phyloP scores from a whole-genome alignment of 2,113 vertebrate genomes.

The Acanthochromis polyacanthus region DNA sequence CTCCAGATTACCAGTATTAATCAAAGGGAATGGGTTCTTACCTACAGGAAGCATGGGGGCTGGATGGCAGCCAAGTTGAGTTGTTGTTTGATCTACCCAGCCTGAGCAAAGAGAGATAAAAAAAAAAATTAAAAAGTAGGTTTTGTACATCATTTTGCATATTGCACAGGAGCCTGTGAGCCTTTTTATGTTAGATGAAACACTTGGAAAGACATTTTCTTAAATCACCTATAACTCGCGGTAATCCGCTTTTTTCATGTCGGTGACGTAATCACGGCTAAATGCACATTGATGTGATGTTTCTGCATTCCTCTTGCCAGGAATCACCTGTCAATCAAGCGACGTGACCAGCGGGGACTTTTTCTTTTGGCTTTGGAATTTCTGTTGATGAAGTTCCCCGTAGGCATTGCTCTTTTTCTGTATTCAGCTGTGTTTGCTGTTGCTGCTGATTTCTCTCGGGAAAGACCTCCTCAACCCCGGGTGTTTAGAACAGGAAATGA shows the following conservation, averaged over 20 bases:
- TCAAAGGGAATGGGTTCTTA: conserved; percentile 66
- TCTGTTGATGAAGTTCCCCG: conserved; percentile 31
- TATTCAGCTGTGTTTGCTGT: conserved; percentile 19
- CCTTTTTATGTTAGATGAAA: conserved; percentile 69
- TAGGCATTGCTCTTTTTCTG: neutral
- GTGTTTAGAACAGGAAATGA: conserved; percentile 59
- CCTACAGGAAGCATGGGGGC: conserved; percentile 42
- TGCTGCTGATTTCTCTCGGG: conserved; percentile 62
- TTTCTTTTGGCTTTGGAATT: conserved; percentile 17
- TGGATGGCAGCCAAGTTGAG: conserved; percentile 54
- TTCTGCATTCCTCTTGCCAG: conserved; percentile 29
- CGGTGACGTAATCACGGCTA: conserved; percentile 36
- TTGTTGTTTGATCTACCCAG: conserved; percentile 56
- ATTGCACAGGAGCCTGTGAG: conserved; percentile 34
- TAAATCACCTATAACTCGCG: conserved; percentile 51
- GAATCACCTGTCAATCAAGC: conserved; percentile 57
- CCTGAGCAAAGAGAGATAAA: conserved; percentile 46
- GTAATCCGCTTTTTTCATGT: conserved; percentile 50
- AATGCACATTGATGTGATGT: conserved; percentile 44
- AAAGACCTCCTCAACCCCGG: conserved; percentile 5
- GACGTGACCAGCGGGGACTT: conserved; percentile 4
- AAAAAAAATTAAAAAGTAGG: conserved; percentile 46
- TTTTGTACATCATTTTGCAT: conserved; percentile 60
- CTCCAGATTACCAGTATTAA: conserved; percentile 52
- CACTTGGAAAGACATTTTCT: conserved; percentile 52